A percentile compares a stretch with the other conserved stretches of the same genome.
Evolutionary conservation across 2,797 vertebrate species (phyloP).

Genomic region (Sylvia borin): DNA sequence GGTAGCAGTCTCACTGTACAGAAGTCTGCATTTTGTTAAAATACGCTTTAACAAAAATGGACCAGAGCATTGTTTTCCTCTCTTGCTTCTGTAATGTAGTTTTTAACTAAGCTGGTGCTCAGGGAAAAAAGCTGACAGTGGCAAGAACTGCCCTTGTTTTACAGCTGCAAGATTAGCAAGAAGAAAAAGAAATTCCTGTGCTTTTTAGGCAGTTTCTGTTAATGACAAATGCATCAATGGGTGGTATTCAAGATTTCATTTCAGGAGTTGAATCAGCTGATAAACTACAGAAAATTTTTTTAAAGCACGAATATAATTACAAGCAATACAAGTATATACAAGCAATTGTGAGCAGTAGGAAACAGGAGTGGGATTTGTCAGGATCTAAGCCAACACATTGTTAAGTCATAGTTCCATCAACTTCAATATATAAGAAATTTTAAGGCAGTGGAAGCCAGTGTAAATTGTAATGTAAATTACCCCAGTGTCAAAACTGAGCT

Average conservation of each 20-base stretch:
- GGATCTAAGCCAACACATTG: not conserved
- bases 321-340: no score
- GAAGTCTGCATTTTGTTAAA: not conserved
- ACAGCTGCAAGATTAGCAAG: not conserved
- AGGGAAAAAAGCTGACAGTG: not conserved
- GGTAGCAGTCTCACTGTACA: not conserved
- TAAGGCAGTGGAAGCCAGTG: not conserved
- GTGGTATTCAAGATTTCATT: not conserved
- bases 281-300: not conserved
- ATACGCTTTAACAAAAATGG: not conserved
- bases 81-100: not conserved
- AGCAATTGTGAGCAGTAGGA: not conserved
- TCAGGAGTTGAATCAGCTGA: not conserved
- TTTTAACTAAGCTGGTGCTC: not conserved
- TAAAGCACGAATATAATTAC: not conserved
- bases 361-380: not conserved
- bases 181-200: not conserved
- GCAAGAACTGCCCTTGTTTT: not conserved
- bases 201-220: not conserved
- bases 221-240: not conserved
- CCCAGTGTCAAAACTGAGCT: not conserved
- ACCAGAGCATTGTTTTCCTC: not conserved
- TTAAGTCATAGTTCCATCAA: not conserved
- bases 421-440: not conserved
- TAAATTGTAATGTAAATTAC: not conserved